Conservation (phyloP, 2,113 vertebrate genomes). For the Spea bombifrons region DNA sequence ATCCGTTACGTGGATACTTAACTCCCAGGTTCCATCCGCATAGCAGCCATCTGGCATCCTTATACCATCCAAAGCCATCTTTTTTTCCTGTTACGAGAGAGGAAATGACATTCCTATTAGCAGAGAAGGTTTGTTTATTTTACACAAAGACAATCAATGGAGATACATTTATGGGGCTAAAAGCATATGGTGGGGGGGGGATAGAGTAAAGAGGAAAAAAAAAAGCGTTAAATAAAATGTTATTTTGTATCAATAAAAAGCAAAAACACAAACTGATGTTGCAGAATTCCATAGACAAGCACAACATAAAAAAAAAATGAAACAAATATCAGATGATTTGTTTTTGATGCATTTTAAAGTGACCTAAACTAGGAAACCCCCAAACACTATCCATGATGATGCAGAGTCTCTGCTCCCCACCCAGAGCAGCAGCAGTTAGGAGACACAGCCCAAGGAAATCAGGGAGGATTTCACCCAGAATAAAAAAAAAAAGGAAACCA, state of each 20-base stretch:
- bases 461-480: background rate
- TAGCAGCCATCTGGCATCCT: slow-evolving; percentile 99
- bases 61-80: slow-evolving; percentile 96
- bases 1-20: slow-evolving; percentile 94
- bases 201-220: too few relatives aligned
- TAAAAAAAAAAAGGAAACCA: background rate
- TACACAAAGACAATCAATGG: background rate
- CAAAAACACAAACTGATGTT: too few relatives aligned
- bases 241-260: too few relatives aligned
- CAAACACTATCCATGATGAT: too few relatives aligned
- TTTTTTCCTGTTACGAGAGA: slow-evolving; percentile 59
- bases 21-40: slow-evolving; percentile 95
- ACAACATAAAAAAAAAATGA: too few relatives aligned
- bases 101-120: slow-evolving; percentile 34
- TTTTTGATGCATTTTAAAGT: too few relatives aligned
- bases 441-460: background rate
- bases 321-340: too few relatives aligned
- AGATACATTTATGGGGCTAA: background rate
- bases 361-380: too few relatives aligned
- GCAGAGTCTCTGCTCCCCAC: too few relatives aligned
- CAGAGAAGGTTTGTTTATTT: background rate
- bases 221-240: too few relatives aligned
- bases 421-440: background rate
- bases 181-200: too few relatives aligned
- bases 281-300: too few relatives aligned